Base-by-base conservation (phyloP, 2,888 invertebrate species). In the Spialia ferax region DNA sequence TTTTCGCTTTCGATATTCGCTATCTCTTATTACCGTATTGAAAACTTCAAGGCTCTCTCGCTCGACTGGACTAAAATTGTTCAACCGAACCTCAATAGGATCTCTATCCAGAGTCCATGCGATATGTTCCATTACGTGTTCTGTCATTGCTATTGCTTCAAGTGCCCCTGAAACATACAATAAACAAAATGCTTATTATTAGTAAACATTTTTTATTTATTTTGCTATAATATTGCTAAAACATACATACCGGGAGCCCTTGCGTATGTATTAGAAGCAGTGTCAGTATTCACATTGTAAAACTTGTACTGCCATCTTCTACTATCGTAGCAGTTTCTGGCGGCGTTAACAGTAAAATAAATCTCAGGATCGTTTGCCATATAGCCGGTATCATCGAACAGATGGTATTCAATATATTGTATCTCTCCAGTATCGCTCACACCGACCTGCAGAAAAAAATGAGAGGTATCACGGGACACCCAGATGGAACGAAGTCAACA, bases 111-210 rank as follows among this genome's bases (percentile, higher is more conserved):
- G 55, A 22, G 62, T 67, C 42, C 70, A 71, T 1, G 73, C 63
- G 15, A 74, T 69, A 18, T 70, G 69, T 68, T 74, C 74, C 73
- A 74, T 73, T 8, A 74, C 54, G 56, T 71, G 60, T 60, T 71
- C 74, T 81, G 94, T 74, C 90, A 95, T 94, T 0, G 94, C 94
- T 18, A 96, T 86, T 10, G 94, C 95, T 85, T 97, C 97, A 0
- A 95, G 84, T 0, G 95, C 91, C 10, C 95, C 96, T 96, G 61
- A 0, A 55, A 55, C 10, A 23, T 1, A 50, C 18, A 50, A 48
- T 7, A 32, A 32, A 5, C 26, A 26, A 4, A 32, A 32, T 1
- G 7, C 7, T 32, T 1, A 32, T n/a, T n/a, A n/a, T n/a, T n/a
- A n/a, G n/a, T n/a, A 32, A 32, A 32, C 10, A 32, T 1, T 32